Base-by-base conservation (phyloP, 2,113 vertebrate species). In the Prolemur simus region DNA sequence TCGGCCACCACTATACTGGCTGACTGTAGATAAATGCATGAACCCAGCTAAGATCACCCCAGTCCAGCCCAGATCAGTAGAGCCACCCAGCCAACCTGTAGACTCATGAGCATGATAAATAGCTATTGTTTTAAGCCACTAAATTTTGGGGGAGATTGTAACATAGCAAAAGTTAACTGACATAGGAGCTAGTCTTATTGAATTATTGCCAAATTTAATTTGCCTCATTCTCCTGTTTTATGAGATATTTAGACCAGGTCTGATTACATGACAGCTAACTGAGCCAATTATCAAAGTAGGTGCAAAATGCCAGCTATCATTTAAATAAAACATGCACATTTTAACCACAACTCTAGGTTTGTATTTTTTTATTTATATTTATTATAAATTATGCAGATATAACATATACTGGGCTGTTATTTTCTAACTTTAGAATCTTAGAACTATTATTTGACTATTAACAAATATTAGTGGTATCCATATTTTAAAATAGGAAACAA, bases 401-500 rank as follows among this genome's bases (percentile, higher is more conserved):
- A 60, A 47, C 1, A 60, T 8, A 60, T 45, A 47, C 37, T 80
- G 13, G 12, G 20, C 6, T 73, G 4, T 60, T 87, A 29, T n/a
- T 93, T 68, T 95, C 15, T 63, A 63, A 77, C 42, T 80, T 95
- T n/a, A 58, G 39, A 93, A 39, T 66, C 8, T 84, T 88, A 73
- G 29, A 60, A 68, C 69, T 27, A 81, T 76, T 60, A 66, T 94
- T 91, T 60, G 0, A 88, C 37, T 89, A 42, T 37, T 85, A 82
- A 81, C 69, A 2, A 77, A 89, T 85, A 68, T 20, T n/a, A 86
- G 15, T 54, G 18, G 8, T 42, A 82, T 77, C 21, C 27, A 49
- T 87, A 63, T 69, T 74, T 95, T 32, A 88, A 94, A 71, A 37
- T 21, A 90, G 21, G 39, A 85, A 86, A 37, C 3, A 42, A 82